phyloP scores from a whole-genome alignment of 2,888 invertebrate genomes.

The Parnassius apollo region DNA sequence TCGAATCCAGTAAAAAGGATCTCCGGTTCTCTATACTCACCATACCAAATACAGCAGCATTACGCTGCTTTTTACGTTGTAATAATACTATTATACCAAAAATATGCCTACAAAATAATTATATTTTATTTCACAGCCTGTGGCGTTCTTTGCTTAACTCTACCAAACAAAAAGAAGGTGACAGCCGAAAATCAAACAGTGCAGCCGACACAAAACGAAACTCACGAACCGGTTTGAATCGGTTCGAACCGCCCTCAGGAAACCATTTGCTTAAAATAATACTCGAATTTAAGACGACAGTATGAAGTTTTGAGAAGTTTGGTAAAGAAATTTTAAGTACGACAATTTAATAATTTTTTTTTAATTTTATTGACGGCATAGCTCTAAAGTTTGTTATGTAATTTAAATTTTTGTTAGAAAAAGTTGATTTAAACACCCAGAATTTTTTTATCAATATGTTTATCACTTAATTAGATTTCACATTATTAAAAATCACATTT shows the following conservation, averaged over 20 bases:
- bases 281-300: slow-evolving; percentile 19
- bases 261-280: slow-evolving; percentile 3
- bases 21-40: too few species aligned
- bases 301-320: slow-evolving; percentile 17
- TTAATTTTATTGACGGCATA: too few species aligned
- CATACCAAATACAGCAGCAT: too few species aligned
- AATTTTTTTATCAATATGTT: too few species aligned
- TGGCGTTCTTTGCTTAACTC: slow-evolving; percentile 57
- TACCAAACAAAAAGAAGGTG: slow-evolving; percentile 51
- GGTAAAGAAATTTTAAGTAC: slow-evolving; percentile 1
- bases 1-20: too few species aligned
- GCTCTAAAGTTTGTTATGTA: too few species aligned
- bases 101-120: background rate
- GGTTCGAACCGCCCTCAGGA: slow-evolving; percentile 19
- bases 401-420: too few species aligned
- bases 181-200: slow-evolving; percentile 40
- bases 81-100: too few species aligned
- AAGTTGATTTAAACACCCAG: too few species aligned
- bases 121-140: slow-evolving; percentile 52
- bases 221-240: slow-evolving; percentile 71
- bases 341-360: background rate
- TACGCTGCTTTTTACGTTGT: too few species aligned
- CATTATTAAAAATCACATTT: too few species aligned
- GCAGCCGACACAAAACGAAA: slow-evolving; percentile 56
- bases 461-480: too few species aligned